phyloP scores from a whole-genome alignment of 1,140 invertebrate genomes.

The Aradophagus sp. region DNA sequence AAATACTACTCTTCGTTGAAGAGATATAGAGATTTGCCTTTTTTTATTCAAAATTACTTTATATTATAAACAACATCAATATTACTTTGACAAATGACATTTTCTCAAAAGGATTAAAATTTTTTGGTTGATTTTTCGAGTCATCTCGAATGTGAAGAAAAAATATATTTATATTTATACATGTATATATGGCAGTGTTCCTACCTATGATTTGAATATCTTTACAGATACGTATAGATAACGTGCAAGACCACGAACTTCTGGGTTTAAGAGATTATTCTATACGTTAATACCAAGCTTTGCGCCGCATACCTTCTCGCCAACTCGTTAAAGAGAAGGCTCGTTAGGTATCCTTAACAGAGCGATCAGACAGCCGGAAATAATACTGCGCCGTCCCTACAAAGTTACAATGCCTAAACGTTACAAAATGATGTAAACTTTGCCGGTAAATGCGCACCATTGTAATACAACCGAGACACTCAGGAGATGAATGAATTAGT shows the following conservation, averaged over 20 bases:
- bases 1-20: too few relatives aligned
- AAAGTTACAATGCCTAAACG: slow-evolving; percentile 50
- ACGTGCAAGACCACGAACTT: slow-evolving; percentile 42
- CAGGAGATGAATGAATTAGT: slow-evolving; percentile 34
- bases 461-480: slow-evolving; percentile 33
- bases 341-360: slow-evolving; percentile 56
- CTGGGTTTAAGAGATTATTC: slow-evolving; percentile 66
- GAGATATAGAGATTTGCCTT: too few relatives aligned
- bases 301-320: slow-evolving; percentile 49
- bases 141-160: too few relatives aligned
- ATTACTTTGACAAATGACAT: too few relatives aligned
- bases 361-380: slow-evolving; percentile 58
- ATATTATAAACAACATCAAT: too few relatives aligned
- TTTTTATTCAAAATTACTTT: too few relatives aligned
- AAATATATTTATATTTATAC: too few relatives aligned
- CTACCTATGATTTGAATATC: slow-evolving; percentile 13
- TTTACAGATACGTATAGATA: slow-evolving; percentile 31
- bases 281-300: slow-evolving; percentile 61
- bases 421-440: slow-evolving; percentile 50
- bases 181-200: too few relatives aligned
- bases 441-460: slow-evolving; percentile 32
- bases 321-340: slow-evolving; percentile 52
- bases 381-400: slow-evolving; percentile 44
- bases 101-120: too few relatives aligned
- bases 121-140: too few relatives aligned